Conservation (phyloP, 2,888 invertebrate genomes). For the Idaea biselata region DNA sequence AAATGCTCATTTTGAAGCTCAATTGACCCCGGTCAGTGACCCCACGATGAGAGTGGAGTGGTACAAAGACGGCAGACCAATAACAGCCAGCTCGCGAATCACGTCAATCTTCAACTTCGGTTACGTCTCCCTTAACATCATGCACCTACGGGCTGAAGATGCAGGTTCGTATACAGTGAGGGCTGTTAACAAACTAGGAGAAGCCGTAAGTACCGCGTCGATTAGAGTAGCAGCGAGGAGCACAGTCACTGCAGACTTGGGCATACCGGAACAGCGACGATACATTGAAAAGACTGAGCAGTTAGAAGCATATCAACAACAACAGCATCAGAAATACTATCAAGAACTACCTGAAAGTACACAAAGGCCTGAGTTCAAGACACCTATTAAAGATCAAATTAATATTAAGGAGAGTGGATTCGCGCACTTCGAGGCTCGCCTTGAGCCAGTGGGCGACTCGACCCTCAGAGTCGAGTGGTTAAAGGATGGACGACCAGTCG, state of each 20-base stretch:
- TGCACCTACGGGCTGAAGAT: conserved; percentile 99
- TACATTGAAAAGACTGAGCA: conserved; percentile 96
- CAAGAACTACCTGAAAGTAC: conserved; percentile 90
- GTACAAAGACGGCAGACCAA: conserved; percentile 96
- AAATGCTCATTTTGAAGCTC: conserved; percentile 96
- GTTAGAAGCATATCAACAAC: conserved; percentile 92
- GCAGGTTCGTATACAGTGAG: conserved; percentile 96
- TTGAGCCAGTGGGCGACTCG: conserved; percentile 95
- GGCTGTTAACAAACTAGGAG: conserved; percentile 94
- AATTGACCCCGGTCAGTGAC: conserved; percentile 94
- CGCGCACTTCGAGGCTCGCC: conserved; percentile 96
- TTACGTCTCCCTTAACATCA: conserved; percentile 98
- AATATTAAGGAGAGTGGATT: conserved; percentile 95
- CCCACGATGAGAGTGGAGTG: conserved; percentile 97
- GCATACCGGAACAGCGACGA: conserved; percentile 93
- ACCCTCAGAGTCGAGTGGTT: conserved; percentile 95
- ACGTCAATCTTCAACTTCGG: conserved; percentile 99
- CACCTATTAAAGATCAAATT: conserved; percentile 92
- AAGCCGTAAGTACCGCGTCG: conserved; percentile 91
- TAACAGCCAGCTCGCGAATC: conserved; percentile 98
- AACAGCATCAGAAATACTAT: conserved; percentile 89
- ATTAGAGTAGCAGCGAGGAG: conserved; percentile 89
- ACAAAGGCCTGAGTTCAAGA: conserved; percentile 92
- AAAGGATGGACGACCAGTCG: conserved; percentile 93
- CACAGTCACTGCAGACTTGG: conserved; percentile 92